Conservation (phyloP, 2,888 invertebrate genomes). For the Temnothorax ravouxi region DNA sequence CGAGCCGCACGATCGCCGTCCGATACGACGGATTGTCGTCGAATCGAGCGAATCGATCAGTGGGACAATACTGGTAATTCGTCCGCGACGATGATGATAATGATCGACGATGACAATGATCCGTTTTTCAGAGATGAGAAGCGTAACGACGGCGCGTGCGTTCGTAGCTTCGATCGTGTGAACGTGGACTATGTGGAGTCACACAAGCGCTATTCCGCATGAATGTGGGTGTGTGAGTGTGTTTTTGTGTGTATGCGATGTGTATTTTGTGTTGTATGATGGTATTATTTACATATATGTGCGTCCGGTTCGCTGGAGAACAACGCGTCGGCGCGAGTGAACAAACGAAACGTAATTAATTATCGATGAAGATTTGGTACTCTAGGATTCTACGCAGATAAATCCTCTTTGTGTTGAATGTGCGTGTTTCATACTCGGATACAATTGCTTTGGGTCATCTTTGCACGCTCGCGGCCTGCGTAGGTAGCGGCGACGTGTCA, state of each 20-base stretch:
- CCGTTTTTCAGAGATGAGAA: constrained; percentile 14
- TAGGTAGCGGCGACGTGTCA: constrained; percentile 68
- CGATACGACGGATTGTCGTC: neutral
- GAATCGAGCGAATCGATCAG: constrained; percentile 19
- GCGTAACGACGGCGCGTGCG: constrained; percentile 31
- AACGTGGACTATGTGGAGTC: constrained; percentile 29
- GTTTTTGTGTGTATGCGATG: neutral
- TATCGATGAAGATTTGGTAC: constrained; percentile 65
- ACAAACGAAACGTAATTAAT: constrained; percentile 70
- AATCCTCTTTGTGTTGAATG: constrained; percentile 74
- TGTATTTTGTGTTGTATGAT: neutral
- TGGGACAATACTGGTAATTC: constrained; percentile 2
- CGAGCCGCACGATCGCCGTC: constrained; percentile 35
- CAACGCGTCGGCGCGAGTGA: constrained; percentile 60
- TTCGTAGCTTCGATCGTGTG: constrained; percentile 42
- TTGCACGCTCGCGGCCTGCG: constrained; percentile 68
- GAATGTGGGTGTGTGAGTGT: neutral
- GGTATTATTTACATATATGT: constrained; percentile 34
- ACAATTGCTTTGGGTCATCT: constrained; percentile 71
- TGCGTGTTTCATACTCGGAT: constrained; percentile 82
- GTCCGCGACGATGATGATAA: neutral
- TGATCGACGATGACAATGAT: neutral
- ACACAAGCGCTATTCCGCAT: constrained; percentile 43
- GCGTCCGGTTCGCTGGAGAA: constrained; percentile 33
- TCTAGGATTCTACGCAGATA: constrained; percentile 54